A percentile compares a stretch with the other conserved stretches of the same genome.
Conservation (phyloP, 2,797 vertebrate genomes). For the Buceros bicornis region DNA sequence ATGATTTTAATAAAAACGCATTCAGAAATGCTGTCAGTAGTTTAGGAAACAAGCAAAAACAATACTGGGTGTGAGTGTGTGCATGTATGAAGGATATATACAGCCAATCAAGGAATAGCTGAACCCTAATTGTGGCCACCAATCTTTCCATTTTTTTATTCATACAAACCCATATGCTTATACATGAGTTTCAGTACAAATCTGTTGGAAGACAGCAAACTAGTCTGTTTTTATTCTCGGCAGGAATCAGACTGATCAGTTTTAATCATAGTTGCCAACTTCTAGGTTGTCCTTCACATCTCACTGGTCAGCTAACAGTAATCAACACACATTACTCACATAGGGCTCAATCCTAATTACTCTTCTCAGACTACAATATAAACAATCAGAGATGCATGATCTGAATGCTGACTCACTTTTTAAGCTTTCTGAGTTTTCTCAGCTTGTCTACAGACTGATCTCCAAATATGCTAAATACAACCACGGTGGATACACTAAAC, state of each 20-base stretch:
- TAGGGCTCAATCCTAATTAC: slow-evolving; percentile 76
- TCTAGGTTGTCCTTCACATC: slow-evolving; percentile 86
- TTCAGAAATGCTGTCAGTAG: not conserved
- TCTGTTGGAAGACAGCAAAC: not conserved
- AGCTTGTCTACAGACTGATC: not conserved
- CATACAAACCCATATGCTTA: not conserved
- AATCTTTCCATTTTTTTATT: not conserved
- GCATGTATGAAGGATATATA: not conserved
- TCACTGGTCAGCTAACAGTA: slow-evolving; percentile 82
- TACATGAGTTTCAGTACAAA: slow-evolving; percentile 3
- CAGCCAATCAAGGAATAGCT: not conserved
- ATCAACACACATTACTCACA: slow-evolving; percentile 76
- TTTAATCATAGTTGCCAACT: slow-evolving; percentile 75
- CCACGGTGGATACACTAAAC: not conserved
- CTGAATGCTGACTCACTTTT: slow-evolving; percentile 50
- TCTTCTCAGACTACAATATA: slow-evolving; percentile 52
- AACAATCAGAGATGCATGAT: slow-evolving; percentile 33
- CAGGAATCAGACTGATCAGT: slow-evolving; percentile 16
- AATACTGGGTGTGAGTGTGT: not conserved
- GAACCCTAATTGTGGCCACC: not conserved
- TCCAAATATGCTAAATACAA: not conserved
- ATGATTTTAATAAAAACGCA: not conserved
- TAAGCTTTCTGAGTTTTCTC: slow-evolving; percentile 1
- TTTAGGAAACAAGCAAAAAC: not conserved
- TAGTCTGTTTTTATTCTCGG: not conserved